phyloP scores from a whole-genome alignment of 2,888 invertebrate genomes.

The Graphium colonna region DNA sequence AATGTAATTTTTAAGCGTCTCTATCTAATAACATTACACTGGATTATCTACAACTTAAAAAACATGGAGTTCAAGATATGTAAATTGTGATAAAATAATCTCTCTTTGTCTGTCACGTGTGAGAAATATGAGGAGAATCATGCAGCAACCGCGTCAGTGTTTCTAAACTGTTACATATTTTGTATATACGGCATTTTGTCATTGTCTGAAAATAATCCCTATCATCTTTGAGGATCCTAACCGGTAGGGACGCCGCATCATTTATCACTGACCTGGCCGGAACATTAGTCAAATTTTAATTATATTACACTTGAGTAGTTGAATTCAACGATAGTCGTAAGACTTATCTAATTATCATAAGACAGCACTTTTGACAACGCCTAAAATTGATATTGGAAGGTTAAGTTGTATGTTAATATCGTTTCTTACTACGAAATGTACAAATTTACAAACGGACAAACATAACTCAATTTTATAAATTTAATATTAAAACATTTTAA shows the following conservation, averaged over 20 bases:
- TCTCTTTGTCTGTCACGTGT: not conserved
- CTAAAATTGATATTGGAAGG: not conserved
- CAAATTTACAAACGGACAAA: no score
- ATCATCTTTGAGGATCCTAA: slow-evolving; percentile 68
- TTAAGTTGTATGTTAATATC: no score
- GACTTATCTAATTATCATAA: no score
- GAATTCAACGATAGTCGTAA: not conserved
- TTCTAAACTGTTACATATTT: slow-evolving; percentile 66
- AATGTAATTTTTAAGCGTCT: no score
- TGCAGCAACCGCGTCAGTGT: slow-evolving; percentile 14
- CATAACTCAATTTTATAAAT: no score
- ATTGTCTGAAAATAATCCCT: slow-evolving; percentile 73
- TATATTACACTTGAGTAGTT: slow-evolving; percentile 11
- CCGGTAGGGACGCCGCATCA: slow-evolving; percentile 64
- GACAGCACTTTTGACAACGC: no score
- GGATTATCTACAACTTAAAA: not conserved
- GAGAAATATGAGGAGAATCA: slow-evolving; percentile 21
- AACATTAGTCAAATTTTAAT: slow-evolving; percentile 35
- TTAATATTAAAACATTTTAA: no score
- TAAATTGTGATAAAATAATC: not conserved
- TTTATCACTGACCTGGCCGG: no score
- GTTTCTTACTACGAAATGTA: no score
- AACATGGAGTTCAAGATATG: not conserved
- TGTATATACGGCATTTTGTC: slow-evolving; percentile 71
- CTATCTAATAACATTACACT: not conserved